Evolutionary conservation across 2,797 vertebrate genomes (phyloP), one percentile per base, ranked within the genome.

Genomic region (Sebastes melanostomus): DNA sequence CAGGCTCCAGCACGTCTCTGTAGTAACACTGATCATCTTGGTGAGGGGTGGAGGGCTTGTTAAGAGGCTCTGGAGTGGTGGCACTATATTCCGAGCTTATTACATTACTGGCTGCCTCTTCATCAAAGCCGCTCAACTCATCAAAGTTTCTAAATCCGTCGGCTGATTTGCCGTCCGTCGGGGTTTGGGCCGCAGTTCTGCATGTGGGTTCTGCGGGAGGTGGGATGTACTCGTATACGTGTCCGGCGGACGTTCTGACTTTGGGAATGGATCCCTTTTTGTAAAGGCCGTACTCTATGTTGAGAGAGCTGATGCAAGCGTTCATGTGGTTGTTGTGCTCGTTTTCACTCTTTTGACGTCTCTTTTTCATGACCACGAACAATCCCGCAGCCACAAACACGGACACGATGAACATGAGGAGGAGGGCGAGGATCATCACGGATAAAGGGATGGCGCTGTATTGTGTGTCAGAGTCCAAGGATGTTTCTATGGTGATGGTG

Each of bases 191-290:
- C 4, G 95, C 88, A 63, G 95, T 96, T 86, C 96, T 97, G 89
- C 96, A 96, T 80, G 96, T 93, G 86, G 97, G 94, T 75, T 97
- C 97, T 36, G 96, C 67, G 0, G 97, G 93, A 25, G 98, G 96
- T 8, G 98, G 98, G 86, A 99, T 97, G 88, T 98, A 99, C 87
- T 99, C 98, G 2, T 99, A 99, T 3, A 99, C 95, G 54, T 99
- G 98, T 52, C 98, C 97, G 0, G 96, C 97, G 2, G 97, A 97
- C 6, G 96, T 97, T 90, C 97, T 96, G 77, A 97, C 96, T 93
- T 98, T 98, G 60, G 97, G 96, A 75, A 96, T 93, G 8, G 96
- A 91, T 42, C 95, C 92, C 84, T 97, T 97, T 86, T 96, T 95
- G 89, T 99, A 99, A 20, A 98, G 95, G 60, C 97, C 97, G 72